phyloP scores from a whole-genome alignment of 2,888 invertebrate species.

The Hetaerina titia region DNA sequence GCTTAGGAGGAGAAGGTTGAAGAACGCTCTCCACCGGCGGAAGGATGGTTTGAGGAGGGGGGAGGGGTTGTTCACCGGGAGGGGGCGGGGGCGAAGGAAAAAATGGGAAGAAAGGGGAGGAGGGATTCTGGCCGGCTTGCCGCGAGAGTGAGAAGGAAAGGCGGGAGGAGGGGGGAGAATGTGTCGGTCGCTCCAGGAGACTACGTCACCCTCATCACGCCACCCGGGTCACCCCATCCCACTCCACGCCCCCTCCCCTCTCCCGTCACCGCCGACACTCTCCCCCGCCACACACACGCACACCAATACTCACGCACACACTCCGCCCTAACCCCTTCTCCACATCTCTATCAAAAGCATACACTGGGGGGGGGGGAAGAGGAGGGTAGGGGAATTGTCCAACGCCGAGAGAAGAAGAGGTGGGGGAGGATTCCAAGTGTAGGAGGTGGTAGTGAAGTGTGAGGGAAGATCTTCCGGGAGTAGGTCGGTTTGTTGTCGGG shows the following conservation, averaged over 20 bases:
- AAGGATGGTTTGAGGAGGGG: neutral
- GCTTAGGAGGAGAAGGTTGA: no score
- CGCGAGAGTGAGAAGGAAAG: neutral
- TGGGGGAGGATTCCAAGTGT: neutral
- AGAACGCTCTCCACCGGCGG: neutral
- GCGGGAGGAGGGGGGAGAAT: neutral
- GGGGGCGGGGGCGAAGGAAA: neutral
- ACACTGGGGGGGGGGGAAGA: neutral
- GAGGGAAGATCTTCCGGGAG: constrained; percentile 8
- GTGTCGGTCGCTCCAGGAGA: neutral
- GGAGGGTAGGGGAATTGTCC: neutral
- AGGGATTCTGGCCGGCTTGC: neutral
- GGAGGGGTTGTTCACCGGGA: neutral
- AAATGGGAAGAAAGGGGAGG: no score
- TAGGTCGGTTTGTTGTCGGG: constrained; percentile 17
- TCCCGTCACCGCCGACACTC: neutral
- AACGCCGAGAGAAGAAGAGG: neutral
- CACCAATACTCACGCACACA: neutral
- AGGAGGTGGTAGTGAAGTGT: neutral
- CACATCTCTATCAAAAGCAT: neutral
- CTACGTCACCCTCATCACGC: constrained; percentile 50
- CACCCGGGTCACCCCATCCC: constrained; percentile 34
- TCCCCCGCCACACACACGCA: neutral
- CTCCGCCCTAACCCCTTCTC: neutral
- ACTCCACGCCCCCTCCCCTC: neutral